Base-by-base conservation (phyloP, 2,797 vertebrate species). In the Garrulus glandarius region DNA sequence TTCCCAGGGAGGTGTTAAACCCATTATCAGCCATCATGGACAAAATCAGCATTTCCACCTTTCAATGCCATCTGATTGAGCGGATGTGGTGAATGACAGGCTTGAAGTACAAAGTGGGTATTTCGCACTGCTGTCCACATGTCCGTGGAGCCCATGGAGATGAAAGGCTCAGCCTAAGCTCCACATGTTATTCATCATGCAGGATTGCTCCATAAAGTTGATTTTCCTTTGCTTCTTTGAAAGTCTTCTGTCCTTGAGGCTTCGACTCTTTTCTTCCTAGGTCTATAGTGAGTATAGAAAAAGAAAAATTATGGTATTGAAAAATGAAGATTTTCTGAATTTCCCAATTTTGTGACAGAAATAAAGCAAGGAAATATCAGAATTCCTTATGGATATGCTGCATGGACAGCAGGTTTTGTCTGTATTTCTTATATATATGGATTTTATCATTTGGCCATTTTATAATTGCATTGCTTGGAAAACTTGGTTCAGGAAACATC, bases 281-380 rank as follows among this genome's bases (percentile, higher is more conserved):
- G 37, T 65, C 87, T 78, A 16, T 22, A 75, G 67, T 67, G 60
- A 61, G 52, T 44, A 67, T 24, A 85, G 83, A 61, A 65, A 85
- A 96, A 95, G 97, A 93, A 22, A 96, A 97, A 97, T 95, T 75
- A 94, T 29, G 63, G 72, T 79, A 68, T 81, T 93, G 92, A 92
- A 96, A 93, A 95, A 91, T 88, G 67, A 84, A 82, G 75, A 82
- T 94, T 96, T 97, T 78, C 84, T 70, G 95, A 80, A 72, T 96
- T 92, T 94, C 67, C 68, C 77, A 63, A 39, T 61, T 89, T 82
- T 87, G 68, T 96, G 95, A 87, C 56, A 83, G 78, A 92, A 93
- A 65, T 93, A 95, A 97, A 95, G 49, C 68, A 63, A 64, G 63
- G 60, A 75, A 89, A 89, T 79, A 23, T 14, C 82, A 92, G 78